Base-by-base conservation (phyloP, 23 tunicate species). In the Pegea sp. region DNA sequence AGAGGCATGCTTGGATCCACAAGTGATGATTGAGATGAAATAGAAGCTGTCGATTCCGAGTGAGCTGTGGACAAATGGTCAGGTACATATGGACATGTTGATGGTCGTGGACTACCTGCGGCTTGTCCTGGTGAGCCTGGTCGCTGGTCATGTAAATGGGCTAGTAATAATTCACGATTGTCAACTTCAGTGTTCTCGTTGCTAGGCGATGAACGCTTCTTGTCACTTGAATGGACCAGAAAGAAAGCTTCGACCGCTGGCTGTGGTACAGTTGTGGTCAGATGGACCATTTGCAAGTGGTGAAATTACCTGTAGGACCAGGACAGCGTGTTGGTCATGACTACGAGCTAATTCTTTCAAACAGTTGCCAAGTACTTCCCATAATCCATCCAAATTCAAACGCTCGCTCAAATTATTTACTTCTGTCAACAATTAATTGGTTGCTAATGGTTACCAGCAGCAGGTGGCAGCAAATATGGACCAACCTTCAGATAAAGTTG, bases 171-270 rank as follows among this genome's bases (percentile, higher is more conserved):
- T 56, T 80, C 93, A 16, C 69, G 61, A 5, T 65, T 64, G 20
- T 89, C 87, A 33, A 65, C 66, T 26, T 70, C 68, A 28, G 60
- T 49, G 2, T 59, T 65, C 31, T 46, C 31, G 59, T 66, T 80
- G 33, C 58, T 65, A 46, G 67, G 54, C 30, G 43, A 64, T 21
- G 76, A 64, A 11, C 16, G 46, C 3, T 68, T 54, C 44, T 62
- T 65, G 31, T 74, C 84, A 49, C 86, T 51, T 1, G 99, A 76
- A 49, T 91, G 99, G 31, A 91, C 99, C 49, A 91, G 70, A 67
- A 91, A 91, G 57, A 91, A 91, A 1, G 99, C 93, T 60, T 91
- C 99, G 26, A 91, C 99, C 0, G 99, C 79, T 3, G 99, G 93
- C 99, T 91, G 78, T 19, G n/a, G 21, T 24, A 33, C 5, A 52